Conservation (phyloP, 2,888 invertebrate genomes). For the Pimpla rufipes region DNA sequence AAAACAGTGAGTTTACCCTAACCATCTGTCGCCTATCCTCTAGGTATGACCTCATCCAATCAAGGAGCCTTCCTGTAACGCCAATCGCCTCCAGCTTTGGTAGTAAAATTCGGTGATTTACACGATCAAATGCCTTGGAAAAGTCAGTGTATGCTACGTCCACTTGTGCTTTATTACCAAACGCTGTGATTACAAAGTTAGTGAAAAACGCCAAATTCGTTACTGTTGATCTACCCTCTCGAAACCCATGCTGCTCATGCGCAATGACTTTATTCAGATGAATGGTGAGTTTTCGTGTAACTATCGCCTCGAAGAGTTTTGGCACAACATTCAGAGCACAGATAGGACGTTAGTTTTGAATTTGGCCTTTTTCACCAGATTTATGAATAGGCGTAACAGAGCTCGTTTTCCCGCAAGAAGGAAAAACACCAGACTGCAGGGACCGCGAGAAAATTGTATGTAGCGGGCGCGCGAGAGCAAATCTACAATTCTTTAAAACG, state of each 20-base stretch:
- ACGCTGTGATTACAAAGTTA: not conserved
- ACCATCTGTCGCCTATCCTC: not conserved
- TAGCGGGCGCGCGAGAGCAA: not conserved
- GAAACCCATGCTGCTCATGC: slow-evolving; percentile 3
- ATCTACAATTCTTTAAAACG: not conserved
- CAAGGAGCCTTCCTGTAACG: not conserved
- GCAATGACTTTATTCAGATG: too few species aligned
- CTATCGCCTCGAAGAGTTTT: not conserved
- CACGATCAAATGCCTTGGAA: not conserved
- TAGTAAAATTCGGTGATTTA: not conserved
- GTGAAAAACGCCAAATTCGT: slow-evolving; percentile 16
- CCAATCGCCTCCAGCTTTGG: not conserved
- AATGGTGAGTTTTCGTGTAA: not conserved
- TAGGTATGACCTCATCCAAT: not conserved
- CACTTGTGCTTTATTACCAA: not conserved
- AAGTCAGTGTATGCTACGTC: not conserved
- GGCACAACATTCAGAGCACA: not conserved
- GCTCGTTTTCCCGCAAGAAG: not conserved
- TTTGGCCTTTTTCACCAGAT: not conserved
- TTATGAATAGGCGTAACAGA: not conserved
- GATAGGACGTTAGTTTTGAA: not conserved
- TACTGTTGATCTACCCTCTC: not conserved
- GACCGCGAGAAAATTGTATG: not conserved
- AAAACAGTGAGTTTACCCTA: not conserved
- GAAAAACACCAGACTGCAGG: not conserved